Evolutionary conservation across 2,888 invertebrate genomes (phyloP).

Genomic region (Lampropteryx suffumata): DNA sequence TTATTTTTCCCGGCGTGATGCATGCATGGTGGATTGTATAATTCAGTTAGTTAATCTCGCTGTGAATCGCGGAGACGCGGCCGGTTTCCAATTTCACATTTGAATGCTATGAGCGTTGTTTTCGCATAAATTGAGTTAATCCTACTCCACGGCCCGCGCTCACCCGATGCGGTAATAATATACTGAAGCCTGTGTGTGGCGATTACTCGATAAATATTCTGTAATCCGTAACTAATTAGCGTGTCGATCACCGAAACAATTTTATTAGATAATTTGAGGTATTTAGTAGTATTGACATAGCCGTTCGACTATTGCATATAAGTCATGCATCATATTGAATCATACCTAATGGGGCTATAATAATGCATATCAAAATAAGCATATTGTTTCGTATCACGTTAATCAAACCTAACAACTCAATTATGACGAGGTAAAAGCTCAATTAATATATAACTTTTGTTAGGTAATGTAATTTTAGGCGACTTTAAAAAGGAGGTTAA

Average conservation of each 20-base stretch:
- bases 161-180: constrained; percentile 38
- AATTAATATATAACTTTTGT: too few relatives aligned
- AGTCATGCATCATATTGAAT: background rate
- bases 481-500: too few relatives aligned
- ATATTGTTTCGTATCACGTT: too few relatives aligned
- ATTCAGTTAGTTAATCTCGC: constrained; percentile 65
- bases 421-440: too few relatives aligned
- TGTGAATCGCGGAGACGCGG: constrained; percentile 53
- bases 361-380: too few relatives aligned
- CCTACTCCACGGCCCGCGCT: constrained; percentile 23
- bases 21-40: constrained; percentile 60
- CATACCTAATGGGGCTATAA: too few relatives aligned
- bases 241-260: constrained; percentile 47
- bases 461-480: too few relatives aligned
- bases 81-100: constrained; percentile 64
- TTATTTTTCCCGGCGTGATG: constrained; percentile 49
- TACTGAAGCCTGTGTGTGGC: constrained; percentile 24
- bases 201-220: constrained; percentile 48
- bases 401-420: too few relatives aligned
- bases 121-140: constrained; percentile 55
- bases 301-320: background rate
- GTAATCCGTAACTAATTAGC: constrained; percentile 51
- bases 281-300: constrained; percentile 5
- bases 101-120: constrained; percentile 57
- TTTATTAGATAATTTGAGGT: constrained; percentile 42